Evolutionary conservation across 2,113 vertebrate genomes (phyloP).

Genomic region (Athene noctua): DNA sequence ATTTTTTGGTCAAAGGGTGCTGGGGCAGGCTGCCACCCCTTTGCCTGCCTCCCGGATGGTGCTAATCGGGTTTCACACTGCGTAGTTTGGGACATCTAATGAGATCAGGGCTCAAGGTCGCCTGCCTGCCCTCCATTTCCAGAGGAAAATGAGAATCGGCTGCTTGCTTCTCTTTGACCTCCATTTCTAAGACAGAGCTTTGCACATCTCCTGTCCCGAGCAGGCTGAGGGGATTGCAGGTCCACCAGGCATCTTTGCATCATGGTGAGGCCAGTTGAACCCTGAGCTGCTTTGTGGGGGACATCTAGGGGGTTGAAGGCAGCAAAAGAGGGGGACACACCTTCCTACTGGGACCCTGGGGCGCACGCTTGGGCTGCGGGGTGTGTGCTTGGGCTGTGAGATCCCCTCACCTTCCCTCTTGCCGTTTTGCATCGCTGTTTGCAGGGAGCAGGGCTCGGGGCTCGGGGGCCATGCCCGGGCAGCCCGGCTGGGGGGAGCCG

Average conservation of each 20-base stretch:
- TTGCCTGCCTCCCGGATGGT: fast-evolving
- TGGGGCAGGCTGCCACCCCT: not conserved
- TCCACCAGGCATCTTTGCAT: not conserved
- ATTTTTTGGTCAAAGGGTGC: not conserved
- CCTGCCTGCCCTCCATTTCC: not conserved
- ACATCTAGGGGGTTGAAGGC: not conserved
- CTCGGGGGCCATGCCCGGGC: fast-evolving
- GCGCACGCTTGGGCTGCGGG: not conserved
- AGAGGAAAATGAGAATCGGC: not conserved
- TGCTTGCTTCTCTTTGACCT: not conserved
- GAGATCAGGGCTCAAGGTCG: conserved; percentile 38
- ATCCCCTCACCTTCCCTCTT: not conserved
- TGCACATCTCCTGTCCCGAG: fast-evolving
- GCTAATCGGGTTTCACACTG: conserved; percentile 46
- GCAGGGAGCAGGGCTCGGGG: not conserved
- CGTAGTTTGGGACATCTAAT: conserved; percentile 58
- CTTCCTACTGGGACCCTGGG: not conserved
- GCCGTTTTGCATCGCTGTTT: fast-evolving
- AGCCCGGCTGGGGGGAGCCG: fast-evolving
- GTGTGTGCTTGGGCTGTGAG: not conserved
- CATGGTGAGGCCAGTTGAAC: fast-evolving
- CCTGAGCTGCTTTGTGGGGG: not conserved
- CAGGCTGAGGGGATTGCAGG: not conserved
- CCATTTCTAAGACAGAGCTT: not conserved
- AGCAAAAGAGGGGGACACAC: fast-evolving